Conservation (phyloP, 2,113 vertebrate genomes). For the Coptodon rendalli region DNA sequence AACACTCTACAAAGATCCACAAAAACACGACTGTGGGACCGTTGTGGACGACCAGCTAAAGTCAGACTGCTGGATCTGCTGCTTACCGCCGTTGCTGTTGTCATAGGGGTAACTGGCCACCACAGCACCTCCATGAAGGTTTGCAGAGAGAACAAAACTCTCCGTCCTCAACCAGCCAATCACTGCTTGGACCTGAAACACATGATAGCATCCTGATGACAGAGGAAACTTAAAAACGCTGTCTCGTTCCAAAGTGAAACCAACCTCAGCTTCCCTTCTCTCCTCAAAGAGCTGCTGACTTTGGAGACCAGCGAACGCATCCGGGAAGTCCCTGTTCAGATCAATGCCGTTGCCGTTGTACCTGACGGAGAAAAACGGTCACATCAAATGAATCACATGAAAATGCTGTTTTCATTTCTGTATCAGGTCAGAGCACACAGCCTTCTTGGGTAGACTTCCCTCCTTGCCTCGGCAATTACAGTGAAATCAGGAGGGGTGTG, state of each 20-base stretch:
- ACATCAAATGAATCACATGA: not conserved
- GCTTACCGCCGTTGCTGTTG: conserved; percentile 79
- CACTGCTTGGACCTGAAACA: conserved; percentile 74
- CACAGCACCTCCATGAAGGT: conserved; percentile 90
- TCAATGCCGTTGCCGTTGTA: conserved; percentile 79
- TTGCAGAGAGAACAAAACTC: conserved; percentile 90
- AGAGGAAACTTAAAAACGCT: not conserved
- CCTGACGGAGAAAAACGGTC: conserved; percentile 55
- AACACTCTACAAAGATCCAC: not conserved
- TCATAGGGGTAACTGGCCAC: conserved; percentile 95
- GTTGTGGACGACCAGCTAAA: not conserved
- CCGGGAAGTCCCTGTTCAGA: conserved; percentile 93
- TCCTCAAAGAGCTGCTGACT: not conserved
- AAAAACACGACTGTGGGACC: not conserved
- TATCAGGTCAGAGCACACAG: not conserved
- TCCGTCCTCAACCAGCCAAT: conserved; percentile 85
- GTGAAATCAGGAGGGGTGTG: not conserved
- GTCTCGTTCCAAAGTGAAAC: not conserved
- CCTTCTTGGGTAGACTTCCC: not conserved
- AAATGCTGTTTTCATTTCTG: not conserved
- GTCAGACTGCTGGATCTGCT: not conserved
- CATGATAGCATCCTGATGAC: not conserved
- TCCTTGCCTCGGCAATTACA: not conserved
- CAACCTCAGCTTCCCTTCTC: conserved; percentile 76
- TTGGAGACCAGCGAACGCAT: conserved; percentile 67